Conservation (phyloP, 2,797 vertebrate species). For the Gymnocypris eckloni region DNA sequence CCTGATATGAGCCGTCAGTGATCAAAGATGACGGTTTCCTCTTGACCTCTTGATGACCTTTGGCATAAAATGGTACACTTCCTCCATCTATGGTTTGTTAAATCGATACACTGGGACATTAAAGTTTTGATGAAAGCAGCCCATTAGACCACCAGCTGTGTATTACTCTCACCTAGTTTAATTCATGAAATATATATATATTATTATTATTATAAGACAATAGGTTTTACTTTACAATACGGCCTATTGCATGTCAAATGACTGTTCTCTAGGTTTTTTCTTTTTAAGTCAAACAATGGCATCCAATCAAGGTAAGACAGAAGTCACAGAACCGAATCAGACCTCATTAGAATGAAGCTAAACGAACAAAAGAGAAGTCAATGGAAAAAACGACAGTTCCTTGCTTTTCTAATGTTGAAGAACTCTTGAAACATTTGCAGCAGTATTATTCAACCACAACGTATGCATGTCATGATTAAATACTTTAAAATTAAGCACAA, state of each 20-base stretch:
- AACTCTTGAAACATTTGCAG: slow-evolving; percentile 1
- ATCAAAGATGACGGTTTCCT: not conserved
- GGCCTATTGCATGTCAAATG: not conserved
- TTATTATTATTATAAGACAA: not conserved
- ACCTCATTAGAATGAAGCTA: slow-evolving; percentile 34
- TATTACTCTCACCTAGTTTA: not conserved
- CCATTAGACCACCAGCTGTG: not conserved
- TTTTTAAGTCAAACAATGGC: not conserved
- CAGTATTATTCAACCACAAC: not conserved
- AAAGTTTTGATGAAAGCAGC: not conserved
- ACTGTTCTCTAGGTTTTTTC: not conserved
- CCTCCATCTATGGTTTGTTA: slow-evolving; percentile 2
- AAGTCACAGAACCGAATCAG: not conserved
- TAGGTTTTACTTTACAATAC: not conserved
- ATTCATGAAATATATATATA: not conserved
- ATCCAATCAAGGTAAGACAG: slow-evolving; percentile 6
- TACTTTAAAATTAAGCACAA: not conserved
- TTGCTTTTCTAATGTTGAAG: not conserved
- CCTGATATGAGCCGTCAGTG: not conserved
- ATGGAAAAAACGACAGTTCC: not conserved
- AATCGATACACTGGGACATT: not conserved
- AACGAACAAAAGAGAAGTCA: slow-evolving; percentile 3
- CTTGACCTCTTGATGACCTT: slow-evolving; percentile 8
- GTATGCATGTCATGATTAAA: not conserved
- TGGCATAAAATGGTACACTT: not conserved